Evolutionary conservation across 1,140 invertebrate genomes (phyloP).

Genomic region (Ostrea edulis): DNA sequence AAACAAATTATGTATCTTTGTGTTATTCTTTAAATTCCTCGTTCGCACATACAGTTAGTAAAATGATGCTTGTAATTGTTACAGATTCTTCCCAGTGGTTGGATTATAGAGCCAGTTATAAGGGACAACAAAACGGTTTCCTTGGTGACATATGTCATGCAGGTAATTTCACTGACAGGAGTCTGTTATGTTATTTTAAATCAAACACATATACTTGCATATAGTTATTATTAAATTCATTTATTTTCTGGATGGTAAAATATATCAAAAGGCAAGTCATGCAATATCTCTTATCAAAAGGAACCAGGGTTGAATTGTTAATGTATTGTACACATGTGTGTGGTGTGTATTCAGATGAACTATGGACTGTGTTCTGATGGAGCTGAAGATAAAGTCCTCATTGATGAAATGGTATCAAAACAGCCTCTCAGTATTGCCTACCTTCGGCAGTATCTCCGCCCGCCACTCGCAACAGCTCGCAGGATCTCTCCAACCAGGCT

Average conservation of each 20-base stretch:
- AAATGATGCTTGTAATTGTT: neutral
- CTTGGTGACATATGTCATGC: slow-evolving; percentile 76
- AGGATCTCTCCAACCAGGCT: neutral
- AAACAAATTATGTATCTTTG: no score
- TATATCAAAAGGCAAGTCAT: neutral
- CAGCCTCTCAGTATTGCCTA: slow-evolving; percentile 72
- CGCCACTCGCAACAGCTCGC: slow-evolving; percentile 27
- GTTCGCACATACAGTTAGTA: neutral
- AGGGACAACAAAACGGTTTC: slow-evolving; percentile 73
- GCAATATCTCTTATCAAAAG: neutral
- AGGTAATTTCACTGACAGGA: slow-evolving; percentile 61
- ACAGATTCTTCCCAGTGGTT: slow-evolving; percentile 75
- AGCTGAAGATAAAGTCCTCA: slow-evolving; percentile 58
- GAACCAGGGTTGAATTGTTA: neutral
- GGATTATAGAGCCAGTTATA: slow-evolving; percentile 75
- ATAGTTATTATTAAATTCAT: no score
- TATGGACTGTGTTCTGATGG: slow-evolving; percentile 16
- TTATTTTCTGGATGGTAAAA: neutral
- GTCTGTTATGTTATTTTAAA: no score
- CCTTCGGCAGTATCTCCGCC: slow-evolving; percentile 72
- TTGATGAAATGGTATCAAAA: slow-evolving; percentile 73
- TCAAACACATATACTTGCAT: no score
- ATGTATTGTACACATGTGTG: neutral
- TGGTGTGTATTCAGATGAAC: slow-evolving; percentile 40
- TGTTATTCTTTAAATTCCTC: neutral